Conservation (phyloP, 2,888 invertebrate genomes). For the Leistus spinibarbis region DNA sequence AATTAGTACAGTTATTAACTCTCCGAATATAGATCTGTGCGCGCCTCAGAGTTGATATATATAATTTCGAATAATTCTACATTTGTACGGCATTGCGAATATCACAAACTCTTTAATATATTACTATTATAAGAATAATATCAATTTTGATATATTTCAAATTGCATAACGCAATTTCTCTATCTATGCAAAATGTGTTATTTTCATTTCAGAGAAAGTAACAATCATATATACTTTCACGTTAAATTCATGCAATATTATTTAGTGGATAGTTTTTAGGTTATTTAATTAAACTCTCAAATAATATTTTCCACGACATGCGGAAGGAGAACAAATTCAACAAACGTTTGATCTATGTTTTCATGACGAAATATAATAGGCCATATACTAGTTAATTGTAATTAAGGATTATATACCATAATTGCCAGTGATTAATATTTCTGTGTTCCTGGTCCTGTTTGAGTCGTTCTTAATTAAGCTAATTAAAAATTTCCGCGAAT, state of each 20-base stretch:
- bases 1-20: too few relatives aligned
- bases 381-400: not conserved
- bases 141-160: not conserved
- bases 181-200: not conserved
- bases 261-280: not conserved
- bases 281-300: not conserved
- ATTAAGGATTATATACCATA: not conserved
- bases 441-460: too few relatives aligned
- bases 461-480: not conserved
- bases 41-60: too few relatives aligned
- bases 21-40: too few relatives aligned
- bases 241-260: not conserved
- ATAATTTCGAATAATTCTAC: too few relatives aligned
- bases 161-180: too few relatives aligned
- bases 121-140: not conserved
- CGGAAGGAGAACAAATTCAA: not conserved
- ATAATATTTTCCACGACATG: too few relatives aligned
- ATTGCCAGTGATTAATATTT: not conserved
- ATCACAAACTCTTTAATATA: not conserved
- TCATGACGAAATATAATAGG: not conserved
- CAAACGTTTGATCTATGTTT: not conserved
- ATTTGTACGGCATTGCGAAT: too few relatives aligned
- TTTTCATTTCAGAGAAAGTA: not conserved
- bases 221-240: not conserved
- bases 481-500: not conserved